These are phyloP conservation scores for Nephrocerus scutellatus DNA, from an alignment of 2,888 invertebrate species.

Conservation along the genomic window DNA sequence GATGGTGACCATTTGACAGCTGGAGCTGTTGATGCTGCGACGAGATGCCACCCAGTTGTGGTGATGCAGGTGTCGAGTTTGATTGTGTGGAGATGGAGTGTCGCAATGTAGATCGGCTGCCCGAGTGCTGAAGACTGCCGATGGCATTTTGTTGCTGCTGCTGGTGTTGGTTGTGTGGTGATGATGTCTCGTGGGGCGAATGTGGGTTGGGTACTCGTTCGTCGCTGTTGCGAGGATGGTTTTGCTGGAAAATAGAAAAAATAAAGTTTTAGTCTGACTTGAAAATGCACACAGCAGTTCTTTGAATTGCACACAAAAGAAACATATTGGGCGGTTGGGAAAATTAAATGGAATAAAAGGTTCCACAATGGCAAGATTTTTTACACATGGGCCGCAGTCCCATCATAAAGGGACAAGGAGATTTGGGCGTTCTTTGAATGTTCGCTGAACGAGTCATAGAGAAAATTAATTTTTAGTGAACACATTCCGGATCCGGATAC, in stretches of 20 bases:
- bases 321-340: too few species aligned
- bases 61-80: conserved; percentile 47
- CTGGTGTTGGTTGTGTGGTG: conserved; percentile 19
- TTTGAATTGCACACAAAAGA: too few species aligned
- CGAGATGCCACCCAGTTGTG: conserved; percentile 43
- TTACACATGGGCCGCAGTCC: too few species aligned
- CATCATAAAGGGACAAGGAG: too few species aligned
- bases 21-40: conserved; percentile 33
- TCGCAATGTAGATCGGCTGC: conserved; percentile 40
- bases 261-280: conserved; percentile 2
- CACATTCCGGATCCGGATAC: too few species aligned
- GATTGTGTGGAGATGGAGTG: conserved; percentile 45
- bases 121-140: conserved; percentile 38
- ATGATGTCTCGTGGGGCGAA: conserved; percentile 38
- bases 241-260: conserved; percentile 38
- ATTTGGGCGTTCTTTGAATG: too few species aligned
- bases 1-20: conserved; percentile 48
- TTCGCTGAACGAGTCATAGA: too few species aligned
- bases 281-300: too few species aligned
- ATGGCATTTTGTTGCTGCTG: conserved; percentile 18
- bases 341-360: too few species aligned
- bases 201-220: conserved; percentile 47
- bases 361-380: too few species aligned
- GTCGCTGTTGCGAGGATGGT: conserved; percentile 42
- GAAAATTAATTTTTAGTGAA: too few species aligned